A percentile compares a stretch with the other conserved stretches of the same genome.
Conservation (phyloP, 2,113 vertebrate genomes). For the Marmota monax region DNA sequence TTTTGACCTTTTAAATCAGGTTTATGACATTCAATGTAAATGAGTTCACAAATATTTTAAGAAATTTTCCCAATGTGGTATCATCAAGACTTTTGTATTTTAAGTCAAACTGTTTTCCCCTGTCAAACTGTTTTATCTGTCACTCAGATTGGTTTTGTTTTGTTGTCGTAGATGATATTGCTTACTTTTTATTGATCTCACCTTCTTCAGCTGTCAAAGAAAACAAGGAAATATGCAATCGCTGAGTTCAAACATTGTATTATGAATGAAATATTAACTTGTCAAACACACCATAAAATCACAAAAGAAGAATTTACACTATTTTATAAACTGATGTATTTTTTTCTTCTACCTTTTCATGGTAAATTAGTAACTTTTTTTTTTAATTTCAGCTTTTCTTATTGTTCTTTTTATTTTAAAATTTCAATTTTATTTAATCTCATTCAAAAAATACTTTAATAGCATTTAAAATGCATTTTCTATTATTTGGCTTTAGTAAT, state of each 20-base stretch:
- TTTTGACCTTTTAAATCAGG: neutral
- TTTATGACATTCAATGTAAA: neutral
- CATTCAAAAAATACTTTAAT: neutral
- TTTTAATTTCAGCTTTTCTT: neutral
- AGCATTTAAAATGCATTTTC: neutral
- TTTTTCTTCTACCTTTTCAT: neutral
- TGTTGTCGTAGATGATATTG: neutral
- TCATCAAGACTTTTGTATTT: neutral
- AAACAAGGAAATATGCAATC: neutral
- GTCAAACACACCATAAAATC: neutral
- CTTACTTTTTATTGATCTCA: slow-evolving; percentile 17
- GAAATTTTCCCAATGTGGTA: neutral
- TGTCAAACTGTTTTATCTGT: neutral
- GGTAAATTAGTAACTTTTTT: neutral
- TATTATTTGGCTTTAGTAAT: neutral
- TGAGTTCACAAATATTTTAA: neutral
- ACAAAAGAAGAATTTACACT: neutral
- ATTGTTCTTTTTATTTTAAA: neutral
- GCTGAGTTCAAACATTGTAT: neutral
- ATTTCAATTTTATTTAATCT: neutral
- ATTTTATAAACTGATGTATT: neutral
- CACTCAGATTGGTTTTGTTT: neutral
- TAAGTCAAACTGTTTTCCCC: neutral
- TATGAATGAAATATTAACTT: neutral
- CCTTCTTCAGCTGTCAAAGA: slow-evolving; percentile 24